A percentile compares a stretch with the other conserved stretches of the same genome.
phyloP scores from a whole-genome alignment of 1,140 invertebrate genomes.

The Zophobas atratus region DNA sequence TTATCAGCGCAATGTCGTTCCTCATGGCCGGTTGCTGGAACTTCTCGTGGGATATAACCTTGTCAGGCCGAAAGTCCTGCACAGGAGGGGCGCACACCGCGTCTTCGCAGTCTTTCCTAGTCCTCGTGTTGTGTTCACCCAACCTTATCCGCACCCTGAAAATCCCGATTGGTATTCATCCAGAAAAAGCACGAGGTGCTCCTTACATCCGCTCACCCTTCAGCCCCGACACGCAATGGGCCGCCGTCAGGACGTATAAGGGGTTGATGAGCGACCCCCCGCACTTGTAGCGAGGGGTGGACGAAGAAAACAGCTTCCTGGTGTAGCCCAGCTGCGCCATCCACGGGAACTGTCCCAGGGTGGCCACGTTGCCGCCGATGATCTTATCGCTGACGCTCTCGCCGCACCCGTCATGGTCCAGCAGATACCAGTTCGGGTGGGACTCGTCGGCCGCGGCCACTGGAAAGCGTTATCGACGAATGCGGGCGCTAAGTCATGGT shows the following conservation, averaged over 20 bases:
- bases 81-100: constrained; percentile 72
- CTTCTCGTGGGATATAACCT: constrained; percentile 70
- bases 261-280: constrained; percentile 77
- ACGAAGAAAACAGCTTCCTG: constrained; percentile 60
- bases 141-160: constrained; percentile 72
- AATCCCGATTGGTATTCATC: not conserved
- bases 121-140: constrained; percentile 73
- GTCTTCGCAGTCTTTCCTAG: constrained; percentile 73
- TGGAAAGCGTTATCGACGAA: not conserved
- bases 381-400: constrained; percentile 73
- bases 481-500: not conserved
- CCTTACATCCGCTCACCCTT: constrained; percentile 54
- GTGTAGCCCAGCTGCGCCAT: constrained; percentile 77
- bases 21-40: constrained; percentile 72
- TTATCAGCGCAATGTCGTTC: constrained; percentile 79
- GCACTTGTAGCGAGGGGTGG: constrained; percentile 69
- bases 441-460: not conserved
- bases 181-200: not conserved
- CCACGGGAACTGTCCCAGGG: constrained; percentile 80
- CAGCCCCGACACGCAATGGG: constrained; percentile 75
- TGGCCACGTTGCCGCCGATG: constrained; percentile 75
- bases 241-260: constrained; percentile 76
- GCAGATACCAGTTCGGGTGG: constrained; percentile 47
- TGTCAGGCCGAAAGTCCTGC: constrained; percentile 71
- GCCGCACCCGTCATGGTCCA: constrained; percentile 69